phyloP scores from a whole-genome alignment of 2,797 vertebrate genomes.

The Sphenopsis melanotis region DNA sequence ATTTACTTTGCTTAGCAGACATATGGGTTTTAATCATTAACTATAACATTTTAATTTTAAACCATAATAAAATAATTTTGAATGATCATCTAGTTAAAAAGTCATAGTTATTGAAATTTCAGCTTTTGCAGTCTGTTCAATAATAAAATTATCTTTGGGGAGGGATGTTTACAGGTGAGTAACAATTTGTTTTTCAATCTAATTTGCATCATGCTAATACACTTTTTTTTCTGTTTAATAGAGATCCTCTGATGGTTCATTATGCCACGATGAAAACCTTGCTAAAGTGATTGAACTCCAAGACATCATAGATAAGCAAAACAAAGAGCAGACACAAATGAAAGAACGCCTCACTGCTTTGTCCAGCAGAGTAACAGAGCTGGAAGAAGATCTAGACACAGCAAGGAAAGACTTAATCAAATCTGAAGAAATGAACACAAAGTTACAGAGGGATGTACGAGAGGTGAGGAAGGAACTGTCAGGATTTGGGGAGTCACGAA shows the following conservation, averaged over 20 bases:
- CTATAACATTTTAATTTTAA: background rate
- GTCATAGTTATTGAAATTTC: background rate
- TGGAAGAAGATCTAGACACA: conserved; percentile 95
- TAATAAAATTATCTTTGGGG: background rate
- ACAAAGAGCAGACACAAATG: conserved; percentile 89
- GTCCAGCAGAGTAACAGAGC: conserved; percentile 83
- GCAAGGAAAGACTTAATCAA: conserved; percentile 95
- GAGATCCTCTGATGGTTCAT: conserved; percentile 88
- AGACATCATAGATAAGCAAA: conserved; percentile 88
- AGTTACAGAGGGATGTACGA: conserved; percentile 90
- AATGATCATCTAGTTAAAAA: background rate
- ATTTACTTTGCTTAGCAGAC: background rate
- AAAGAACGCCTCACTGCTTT: conserved; percentile 90
- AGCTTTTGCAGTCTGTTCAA: background rate
- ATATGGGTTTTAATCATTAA: background rate
- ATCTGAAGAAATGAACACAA: conserved; percentile 91
- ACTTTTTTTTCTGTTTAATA: conserved; percentile 1
- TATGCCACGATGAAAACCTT: conserved; percentile 88
- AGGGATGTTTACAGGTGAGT: background rate
- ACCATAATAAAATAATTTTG: background rate
- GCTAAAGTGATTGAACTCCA: conserved; percentile 87
- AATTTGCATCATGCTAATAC: background rate
- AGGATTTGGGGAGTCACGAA: background rate
- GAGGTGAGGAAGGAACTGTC: conserved; percentile 77
- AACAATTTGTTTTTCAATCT: background rate